A percentile compares a stretch with the other conserved stretches of the same genome.
Conservation (phyloP, 2,113 vertebrate genomes). For the Podarcis cretensis region DNA sequence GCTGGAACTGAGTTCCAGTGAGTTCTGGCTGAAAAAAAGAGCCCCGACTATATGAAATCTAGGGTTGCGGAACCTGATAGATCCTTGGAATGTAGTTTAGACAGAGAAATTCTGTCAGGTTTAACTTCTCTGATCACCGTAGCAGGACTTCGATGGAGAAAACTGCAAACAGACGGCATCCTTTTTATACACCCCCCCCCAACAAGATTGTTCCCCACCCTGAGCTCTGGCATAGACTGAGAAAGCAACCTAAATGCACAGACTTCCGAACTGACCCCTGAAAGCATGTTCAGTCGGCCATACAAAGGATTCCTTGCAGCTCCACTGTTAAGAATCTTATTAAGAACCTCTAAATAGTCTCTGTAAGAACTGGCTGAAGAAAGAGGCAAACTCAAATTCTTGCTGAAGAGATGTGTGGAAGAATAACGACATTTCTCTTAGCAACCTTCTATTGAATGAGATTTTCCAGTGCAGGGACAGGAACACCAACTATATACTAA, state of each 20-base stretch:
- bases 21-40: no score
- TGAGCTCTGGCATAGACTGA: background rate
- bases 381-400: background rate
- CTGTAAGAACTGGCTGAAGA: fast-evolving
- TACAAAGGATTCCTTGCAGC: background rate
- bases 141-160: background rate
- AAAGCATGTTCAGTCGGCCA: background rate
- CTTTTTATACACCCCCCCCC: background rate
- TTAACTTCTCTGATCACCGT: background rate
- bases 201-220: background rate
- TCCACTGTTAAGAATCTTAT: background rate
- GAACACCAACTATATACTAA: background rate
- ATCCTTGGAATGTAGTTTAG: background rate
- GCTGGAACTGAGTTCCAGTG: no score
- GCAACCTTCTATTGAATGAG: no score
- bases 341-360: conserved; percentile 18
- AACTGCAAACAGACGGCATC: background rate
- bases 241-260: background rate
- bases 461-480: no score
- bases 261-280: background rate
- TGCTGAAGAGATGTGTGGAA: background rate
- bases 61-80: background rate
- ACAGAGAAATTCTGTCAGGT: background rate
- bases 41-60: no score
- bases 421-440: background rate